Percentiles rank a stretch among this genome's conserved stretches.
phyloP scores from a whole-genome alignment of 2,797 vertebrate species.

The Lemur catta region DNA sequence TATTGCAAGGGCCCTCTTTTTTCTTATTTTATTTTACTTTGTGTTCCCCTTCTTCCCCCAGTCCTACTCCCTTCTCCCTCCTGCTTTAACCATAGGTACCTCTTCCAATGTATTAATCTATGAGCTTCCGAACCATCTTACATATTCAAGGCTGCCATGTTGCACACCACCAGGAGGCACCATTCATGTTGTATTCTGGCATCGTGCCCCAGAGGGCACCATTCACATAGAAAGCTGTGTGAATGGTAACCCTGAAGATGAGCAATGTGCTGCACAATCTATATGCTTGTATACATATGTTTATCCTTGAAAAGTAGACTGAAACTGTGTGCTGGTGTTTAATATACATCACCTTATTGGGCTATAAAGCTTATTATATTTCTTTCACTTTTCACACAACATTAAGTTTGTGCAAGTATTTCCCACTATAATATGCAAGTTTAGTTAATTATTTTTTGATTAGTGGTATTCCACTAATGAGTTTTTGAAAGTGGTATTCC shows the following conservation, averaged over 20 bases:
- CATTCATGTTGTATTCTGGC: neutral
- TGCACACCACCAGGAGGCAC: neutral
- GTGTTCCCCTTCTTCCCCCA: neutral
- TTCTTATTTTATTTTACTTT: neutral
- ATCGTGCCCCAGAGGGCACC: neutral
- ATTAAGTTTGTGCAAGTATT: neutral
- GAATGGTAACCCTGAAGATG: neutral
- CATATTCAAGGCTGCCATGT: neutral
- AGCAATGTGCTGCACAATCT: neutral
- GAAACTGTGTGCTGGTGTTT: neutral
- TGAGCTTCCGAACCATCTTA: neutral
- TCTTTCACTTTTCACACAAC: neutral
- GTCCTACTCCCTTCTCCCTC: neutral
- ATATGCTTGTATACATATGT: neutral
- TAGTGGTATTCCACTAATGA: too few relatives aligned
- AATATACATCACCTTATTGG: neutral
- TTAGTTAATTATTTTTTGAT: neutral
- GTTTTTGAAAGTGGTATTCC: too few relatives aligned
- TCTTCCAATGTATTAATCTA: neutral
- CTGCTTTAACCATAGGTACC: neutral
- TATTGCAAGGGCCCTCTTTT: neutral
- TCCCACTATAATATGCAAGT: neutral
- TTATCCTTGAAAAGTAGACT: neutral
- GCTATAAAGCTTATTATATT: neutral
- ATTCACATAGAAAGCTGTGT: neutral